Evolutionary conservation across 2,888 invertebrate genomes (phyloP).

Genomic region (Mechanitis messenoides): DNA sequence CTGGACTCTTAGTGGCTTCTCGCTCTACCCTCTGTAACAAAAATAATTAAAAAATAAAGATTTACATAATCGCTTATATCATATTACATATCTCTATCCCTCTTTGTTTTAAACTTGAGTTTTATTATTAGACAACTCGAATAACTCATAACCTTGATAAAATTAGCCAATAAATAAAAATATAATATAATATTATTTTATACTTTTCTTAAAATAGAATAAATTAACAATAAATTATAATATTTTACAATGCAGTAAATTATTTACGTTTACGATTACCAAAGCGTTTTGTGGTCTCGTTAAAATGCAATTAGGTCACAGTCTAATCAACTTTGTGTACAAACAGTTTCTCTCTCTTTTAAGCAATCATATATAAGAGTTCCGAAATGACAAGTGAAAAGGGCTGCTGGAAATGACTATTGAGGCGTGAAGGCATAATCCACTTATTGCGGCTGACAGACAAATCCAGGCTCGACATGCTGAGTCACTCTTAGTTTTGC

Average conservation of each 20-base stretch:
- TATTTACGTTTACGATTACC: constrained; percentile 28
- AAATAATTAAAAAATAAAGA: neutral
- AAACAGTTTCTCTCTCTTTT: constrained; percentile 14
- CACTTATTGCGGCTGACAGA: constrained; percentile 68
- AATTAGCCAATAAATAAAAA: no score
- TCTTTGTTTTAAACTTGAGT: no score
- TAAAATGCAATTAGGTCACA: constrained; percentile 55
- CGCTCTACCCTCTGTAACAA: constrained; percentile 66
- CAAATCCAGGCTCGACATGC: constrained; percentile 50
- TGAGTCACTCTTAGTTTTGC: constrained; percentile 58
- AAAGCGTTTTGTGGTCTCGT: constrained; percentile 44
- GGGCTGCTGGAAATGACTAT: constrained; percentile 57
- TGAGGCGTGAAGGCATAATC: constrained; percentile 65
- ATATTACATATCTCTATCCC: neutral
- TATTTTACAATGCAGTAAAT: constrained; percentile 10
- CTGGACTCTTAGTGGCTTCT: constrained; percentile 66
- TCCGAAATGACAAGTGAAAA: constrained; percentile 50
- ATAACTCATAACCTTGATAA: no score
- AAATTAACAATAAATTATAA: neutral
- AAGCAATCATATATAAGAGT: constrained; percentile 10
- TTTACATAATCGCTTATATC: neutral
- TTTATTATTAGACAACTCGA: no score
- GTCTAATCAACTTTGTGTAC: constrained; percentile 37
- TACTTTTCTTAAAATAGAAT: constrained; percentile 50
- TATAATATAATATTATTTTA: no score